These are phyloP conservation scores for Pristionchus mayeri DNA, from an alignment of 2,888 invertebrate genomes.

Conservation along the genomic window DNA sequence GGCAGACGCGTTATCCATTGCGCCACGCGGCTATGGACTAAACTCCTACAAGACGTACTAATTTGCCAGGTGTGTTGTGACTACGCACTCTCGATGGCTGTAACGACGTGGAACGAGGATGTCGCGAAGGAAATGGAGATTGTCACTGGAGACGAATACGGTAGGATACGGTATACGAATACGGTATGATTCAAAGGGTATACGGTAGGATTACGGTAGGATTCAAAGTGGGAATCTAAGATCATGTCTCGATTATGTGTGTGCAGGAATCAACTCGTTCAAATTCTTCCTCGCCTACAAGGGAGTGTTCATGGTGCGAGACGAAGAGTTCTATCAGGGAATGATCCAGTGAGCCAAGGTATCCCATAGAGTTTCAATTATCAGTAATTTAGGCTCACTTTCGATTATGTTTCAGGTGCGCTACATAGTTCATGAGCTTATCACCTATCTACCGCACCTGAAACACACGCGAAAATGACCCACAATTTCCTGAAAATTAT, in stretches of 20 bases:
- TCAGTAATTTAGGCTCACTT: not conserved
- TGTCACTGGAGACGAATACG: conserved; percentile 82
- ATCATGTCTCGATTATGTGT: too few species aligned
- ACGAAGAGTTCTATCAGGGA: conserved; percentile 87
- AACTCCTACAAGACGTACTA: not conserved
- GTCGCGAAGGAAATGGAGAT: conserved; percentile 88
- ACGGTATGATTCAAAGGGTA: not conserved
- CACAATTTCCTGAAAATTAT: too few species aligned
- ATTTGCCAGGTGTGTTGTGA: conserved; percentile 97
- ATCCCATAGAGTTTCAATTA: not conserved
- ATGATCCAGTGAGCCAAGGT: conserved; percentile 62
- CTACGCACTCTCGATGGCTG: conserved; percentile 91
- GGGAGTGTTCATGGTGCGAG: conserved; percentile 89
- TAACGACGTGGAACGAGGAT: conserved; percentile 88
- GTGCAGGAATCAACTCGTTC: conserved; percentile 92
- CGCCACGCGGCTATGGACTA: conserved; percentile 56
- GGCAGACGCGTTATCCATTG: conserved; percentile 73
- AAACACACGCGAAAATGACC: too few species aligned
- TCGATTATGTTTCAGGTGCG: too few species aligned
- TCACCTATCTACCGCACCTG: not conserved
- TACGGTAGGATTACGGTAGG: too few species aligned
- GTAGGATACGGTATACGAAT: conserved; percentile 70
- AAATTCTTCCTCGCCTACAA: conserved; percentile 98
- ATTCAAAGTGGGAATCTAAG: too few species aligned
- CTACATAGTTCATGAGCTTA: too few species aligned